Evolutionary conservation across 2,888 invertebrate genomes (phyloP).

Genomic region (Mythimna loreyi): DNA sequence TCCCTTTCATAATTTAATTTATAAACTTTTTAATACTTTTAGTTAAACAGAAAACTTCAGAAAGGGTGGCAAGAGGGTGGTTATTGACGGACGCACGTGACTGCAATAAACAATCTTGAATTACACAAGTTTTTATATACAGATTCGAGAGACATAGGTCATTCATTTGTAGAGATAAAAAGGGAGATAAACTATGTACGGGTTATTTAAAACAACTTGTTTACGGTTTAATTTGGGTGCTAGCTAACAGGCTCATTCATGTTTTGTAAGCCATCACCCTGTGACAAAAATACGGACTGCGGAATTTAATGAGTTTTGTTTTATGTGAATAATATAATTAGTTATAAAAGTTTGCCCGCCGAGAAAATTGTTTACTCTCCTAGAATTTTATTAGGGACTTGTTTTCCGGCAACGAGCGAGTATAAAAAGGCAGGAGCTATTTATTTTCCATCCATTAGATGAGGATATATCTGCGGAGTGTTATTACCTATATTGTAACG

Average conservation of each 20-base stretch:
- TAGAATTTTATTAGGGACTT: constrained; percentile 60
- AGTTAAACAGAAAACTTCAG: neutral
- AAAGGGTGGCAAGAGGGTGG: constrained; percentile 6
- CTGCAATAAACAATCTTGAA: constrained; percentile 46
- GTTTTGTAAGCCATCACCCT: constrained; percentile 57
- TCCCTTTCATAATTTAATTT: constrained; percentile 28
- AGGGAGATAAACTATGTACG: constrained; percentile 73
- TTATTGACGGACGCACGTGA: constrained; percentile 30
- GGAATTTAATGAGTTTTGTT: constrained; percentile 60
- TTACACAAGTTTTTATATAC: constrained; percentile 50
- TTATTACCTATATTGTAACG: constrained; percentile 42
- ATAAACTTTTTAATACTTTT: constrained; percentile 29
- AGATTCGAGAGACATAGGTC: constrained; percentile 56
- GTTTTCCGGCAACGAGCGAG: constrained; percentile 52
- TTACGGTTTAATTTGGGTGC: constrained; percentile 71
- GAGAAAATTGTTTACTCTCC: constrained; percentile 60
- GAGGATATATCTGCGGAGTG: constrained; percentile 48
- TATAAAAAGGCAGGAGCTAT: constrained; percentile 68
- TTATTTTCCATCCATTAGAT: constrained; percentile 59
- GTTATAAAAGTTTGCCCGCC: constrained; percentile 50
- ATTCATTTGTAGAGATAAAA: constrained; percentile 62
- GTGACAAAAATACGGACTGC: constrained; percentile 47
- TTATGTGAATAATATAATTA: constrained; percentile 46
- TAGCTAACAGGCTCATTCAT: constrained; percentile 64
- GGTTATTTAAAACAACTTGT: constrained; percentile 78